These are phyloP conservation scores for Ditula angustiorana DNA, from an alignment of 2,888 invertebrate species.

Conservation along the genomic window DNA sequence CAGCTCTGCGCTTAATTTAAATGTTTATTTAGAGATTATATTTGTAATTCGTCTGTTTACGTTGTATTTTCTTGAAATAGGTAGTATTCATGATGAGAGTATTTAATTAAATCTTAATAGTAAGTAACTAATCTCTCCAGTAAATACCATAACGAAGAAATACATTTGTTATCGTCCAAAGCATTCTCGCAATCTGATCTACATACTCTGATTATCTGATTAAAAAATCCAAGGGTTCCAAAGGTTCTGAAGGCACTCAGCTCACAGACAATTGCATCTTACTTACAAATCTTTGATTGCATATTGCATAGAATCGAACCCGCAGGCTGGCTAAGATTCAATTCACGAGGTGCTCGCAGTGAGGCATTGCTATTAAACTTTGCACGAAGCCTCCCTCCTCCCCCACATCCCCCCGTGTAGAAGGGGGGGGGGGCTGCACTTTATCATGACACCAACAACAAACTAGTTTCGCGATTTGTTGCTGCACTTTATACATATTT, in stretches of 20 bases:
- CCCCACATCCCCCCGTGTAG: slow-evolving; percentile 26
- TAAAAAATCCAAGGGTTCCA: slow-evolving; percentile 14
- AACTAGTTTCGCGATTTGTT: slow-evolving; percentile 45
- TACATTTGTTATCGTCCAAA: background rate
- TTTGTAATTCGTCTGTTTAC: no score
- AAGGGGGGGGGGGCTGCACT: slow-evolving; percentile 40
- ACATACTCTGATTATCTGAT: background rate
- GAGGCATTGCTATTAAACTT: slow-evolving; percentile 48
- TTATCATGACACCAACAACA: slow-evolving; percentile 47
- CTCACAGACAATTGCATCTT: slow-evolving; percentile 31
- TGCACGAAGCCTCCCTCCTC: slow-evolving; percentile 29
- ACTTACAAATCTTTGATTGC: slow-evolving; percentile 40
- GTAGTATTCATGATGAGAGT: no score
- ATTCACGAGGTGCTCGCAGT: slow-evolving; percentile 41
- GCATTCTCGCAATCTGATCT: background rate
- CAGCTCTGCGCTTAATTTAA: background rate
- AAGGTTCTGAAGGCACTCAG: slow-evolving; percentile 13
- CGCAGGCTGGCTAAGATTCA: slow-evolving; percentile 43
- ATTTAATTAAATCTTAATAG: no score
- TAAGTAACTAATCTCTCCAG: no score
- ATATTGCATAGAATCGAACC: slow-evolving; percentile 38
- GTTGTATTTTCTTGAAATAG: no score
- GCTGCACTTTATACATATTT: slow-evolving; percentile 40
- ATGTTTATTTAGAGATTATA: no score
- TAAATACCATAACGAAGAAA: background rate